phyloP scores from a whole-genome alignment of 2,888 invertebrate genomes.

The Nycteola revayana region DNA sequence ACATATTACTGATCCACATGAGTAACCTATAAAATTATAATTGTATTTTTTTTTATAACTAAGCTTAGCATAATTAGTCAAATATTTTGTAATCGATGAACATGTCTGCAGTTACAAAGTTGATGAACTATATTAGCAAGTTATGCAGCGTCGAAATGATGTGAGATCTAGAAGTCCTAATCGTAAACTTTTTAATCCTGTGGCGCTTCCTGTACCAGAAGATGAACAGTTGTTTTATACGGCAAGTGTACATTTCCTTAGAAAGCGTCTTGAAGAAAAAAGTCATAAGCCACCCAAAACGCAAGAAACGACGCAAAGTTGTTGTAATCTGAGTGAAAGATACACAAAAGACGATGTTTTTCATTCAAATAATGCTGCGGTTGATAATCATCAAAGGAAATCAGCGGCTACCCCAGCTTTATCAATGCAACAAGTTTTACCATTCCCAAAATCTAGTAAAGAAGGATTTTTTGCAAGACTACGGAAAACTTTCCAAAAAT shows the following conservation, averaged over 20 bases:
- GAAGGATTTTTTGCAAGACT: conserved; percentile 51
- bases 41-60: conserved; percentile 17
- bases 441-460: conserved; percentile 60
- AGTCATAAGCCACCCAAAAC: conserved; percentile 18
- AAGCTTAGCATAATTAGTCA: conserved; percentile 13
- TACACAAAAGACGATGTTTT: conserved; percentile 3
- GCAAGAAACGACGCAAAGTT: conserved; percentile 45
- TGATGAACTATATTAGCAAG: conserved; percentile 32
- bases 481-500: conserved; percentile 50
- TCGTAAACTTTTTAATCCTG: conserved; percentile 21
- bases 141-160: conserved; percentile 48
- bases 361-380: conserved; percentile 12
- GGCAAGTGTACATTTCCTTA: conserved; percentile 68
- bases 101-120: conserved; percentile 38
- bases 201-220: conserved; percentile 37
- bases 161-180: conserved; percentile 23
- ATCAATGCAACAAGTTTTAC: conserved; percentile 65
- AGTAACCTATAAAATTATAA: conserved; percentile 20
- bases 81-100: conserved; percentile 30
- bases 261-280: conserved; percentile 58
- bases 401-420: conserved; percentile 32
- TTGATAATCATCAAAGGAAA: conserved; percentile 7
- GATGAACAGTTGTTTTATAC: conserved; percentile 60
- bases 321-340: conserved; percentile 41
- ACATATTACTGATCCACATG: conserved; percentile 17